Conservation (phyloP, 1,140 invertebrate species). For the Drosophila bipectinata region DNA sequence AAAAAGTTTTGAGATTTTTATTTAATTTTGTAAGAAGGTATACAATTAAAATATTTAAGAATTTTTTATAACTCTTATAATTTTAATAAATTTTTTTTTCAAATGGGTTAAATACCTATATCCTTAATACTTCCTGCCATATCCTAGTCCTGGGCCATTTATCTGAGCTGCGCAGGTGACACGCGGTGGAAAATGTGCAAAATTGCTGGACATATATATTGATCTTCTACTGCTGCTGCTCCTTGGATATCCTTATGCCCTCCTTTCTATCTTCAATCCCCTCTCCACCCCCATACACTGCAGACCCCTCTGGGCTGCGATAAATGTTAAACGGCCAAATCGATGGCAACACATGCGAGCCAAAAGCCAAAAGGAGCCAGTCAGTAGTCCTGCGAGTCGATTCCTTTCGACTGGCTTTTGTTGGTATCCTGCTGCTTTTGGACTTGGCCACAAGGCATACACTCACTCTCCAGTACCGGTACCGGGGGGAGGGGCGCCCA, state of each 20-base stretch:
- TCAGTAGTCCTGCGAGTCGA: conserved; percentile 14
- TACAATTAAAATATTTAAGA: neutral
- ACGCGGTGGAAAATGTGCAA: conserved; percentile 75
- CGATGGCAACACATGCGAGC: conserved; percentile 76
- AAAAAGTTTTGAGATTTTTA: neutral
- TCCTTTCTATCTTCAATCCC: no score
- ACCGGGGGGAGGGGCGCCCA: neutral
- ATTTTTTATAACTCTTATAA: neutral
- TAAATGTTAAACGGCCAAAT: conserved; percentile 81
- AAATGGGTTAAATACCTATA: conserved; percentile 14
- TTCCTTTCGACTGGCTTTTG: conserved; percentile 34
- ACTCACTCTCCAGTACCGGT: neutral
- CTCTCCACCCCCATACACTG: neutral
- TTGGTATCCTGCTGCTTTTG: conserved; percentile 24
- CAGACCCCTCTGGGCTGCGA: conserved; percentile 45
- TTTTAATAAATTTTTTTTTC: neutral
- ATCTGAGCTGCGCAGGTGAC: conserved; percentile 77
- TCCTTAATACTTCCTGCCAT: conserved; percentile 6
- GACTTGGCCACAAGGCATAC: conserved; percentile 1
- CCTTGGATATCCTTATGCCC: neutral
- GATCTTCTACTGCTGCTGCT: conserved; percentile 26
- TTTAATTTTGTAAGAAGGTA: neutral
- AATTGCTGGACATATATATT: conserved; percentile 78
- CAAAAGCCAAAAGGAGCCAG: conserved; percentile 30
- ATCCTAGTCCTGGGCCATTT: conserved; percentile 53